A percentile compares a stretch with the other conserved stretches of the same genome.
These are phyloP conservation scores for Anhinga rufa DNA, from an alignment of 2,113 vertebrate species.

Conservation along the genomic window DNA sequence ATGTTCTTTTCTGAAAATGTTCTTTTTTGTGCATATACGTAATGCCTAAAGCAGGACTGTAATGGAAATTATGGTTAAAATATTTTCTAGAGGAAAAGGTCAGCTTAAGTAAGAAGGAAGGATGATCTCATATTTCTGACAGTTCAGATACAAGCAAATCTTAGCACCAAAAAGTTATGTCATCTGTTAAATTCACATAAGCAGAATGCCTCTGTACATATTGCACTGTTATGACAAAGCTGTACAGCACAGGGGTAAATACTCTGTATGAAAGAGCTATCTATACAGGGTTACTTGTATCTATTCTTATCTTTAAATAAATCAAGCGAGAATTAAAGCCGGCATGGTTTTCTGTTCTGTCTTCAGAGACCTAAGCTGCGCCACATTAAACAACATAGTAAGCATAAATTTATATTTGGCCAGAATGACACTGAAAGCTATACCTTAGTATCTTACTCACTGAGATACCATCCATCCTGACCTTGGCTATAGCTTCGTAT, in stretches of 20 bases:
- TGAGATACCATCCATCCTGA: conserved; percentile 25
- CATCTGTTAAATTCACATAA: conserved; percentile 43
- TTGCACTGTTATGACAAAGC: conserved; percentile 20
- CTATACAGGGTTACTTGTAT: neutral
- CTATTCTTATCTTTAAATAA: conserved; percentile 37
- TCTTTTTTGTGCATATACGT: neutral
- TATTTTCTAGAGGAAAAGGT: conserved; percentile 27
- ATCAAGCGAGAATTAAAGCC: neutral
- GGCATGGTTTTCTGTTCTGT: neutral
- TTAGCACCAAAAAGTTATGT: conserved; percentile 37
- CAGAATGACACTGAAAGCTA: neutral
- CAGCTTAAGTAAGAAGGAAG: neutral
- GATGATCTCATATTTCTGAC: conserved; percentile 45
- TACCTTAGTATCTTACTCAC: neutral
- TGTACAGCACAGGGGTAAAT: neutral
- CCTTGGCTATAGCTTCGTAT: conserved; percentile 43
- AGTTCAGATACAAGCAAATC: conserved; percentile 28
- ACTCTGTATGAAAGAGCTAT: neutral
- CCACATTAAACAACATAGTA: neutral
- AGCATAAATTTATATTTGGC: conserved; percentile 5
- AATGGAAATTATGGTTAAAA: conserved; percentile 36
- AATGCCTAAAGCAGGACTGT: neutral
- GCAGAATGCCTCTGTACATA: conserved; percentile 1
- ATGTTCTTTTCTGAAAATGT: neutral
- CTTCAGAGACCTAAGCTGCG: conserved; percentile 1